Evolutionary conservation across 64 coral and sea anemone genomes (phyloP).

Genomic region (Pachyseris speciosa): DNA sequence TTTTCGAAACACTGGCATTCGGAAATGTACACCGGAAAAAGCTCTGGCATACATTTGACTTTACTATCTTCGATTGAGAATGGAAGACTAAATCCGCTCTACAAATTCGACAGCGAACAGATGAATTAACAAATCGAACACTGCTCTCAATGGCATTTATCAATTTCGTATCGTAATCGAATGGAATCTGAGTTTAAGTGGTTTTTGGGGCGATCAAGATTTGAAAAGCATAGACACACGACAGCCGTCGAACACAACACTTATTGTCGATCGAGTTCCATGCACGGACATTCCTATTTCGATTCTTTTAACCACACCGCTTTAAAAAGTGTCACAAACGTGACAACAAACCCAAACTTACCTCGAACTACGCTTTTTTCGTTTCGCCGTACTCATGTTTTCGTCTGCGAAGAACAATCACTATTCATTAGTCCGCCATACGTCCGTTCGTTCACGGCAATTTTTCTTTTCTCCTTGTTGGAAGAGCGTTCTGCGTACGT

Average conservation of each 20-base stretch:
- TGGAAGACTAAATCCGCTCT: constrained; percentile 13
- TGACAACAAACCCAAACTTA: constrained; percentile 1
- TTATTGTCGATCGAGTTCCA: constrained; percentile 13
- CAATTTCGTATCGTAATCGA: constrained; percentile 1
- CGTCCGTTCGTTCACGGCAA: not conserved
- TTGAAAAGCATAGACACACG: not conserved
- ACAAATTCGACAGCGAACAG: not conserved
- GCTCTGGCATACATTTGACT: not conserved
- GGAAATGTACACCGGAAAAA: constrained; percentile 37
- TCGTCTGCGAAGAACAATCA: constrained; percentile 14
- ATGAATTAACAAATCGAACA: constrained; percentile 34
- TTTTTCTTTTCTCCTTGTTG: not conserved
- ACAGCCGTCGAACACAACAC: not conserved
- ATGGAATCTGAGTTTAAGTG: constrained; percentile 17
- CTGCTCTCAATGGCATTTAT: not conserved
- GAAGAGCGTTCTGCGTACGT: not conserved
- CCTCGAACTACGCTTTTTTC: constrained; percentile 75
- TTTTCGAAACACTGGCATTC: constrained; percentile 3
- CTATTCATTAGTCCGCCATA: constrained; percentile 41
- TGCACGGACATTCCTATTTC: constrained; percentile 36
- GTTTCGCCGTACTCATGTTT: constrained; percentile 65
- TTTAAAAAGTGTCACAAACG: not conserved
- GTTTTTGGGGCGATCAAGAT: constrained; percentile 32
- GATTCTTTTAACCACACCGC: not conserved
- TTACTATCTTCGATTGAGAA: not conserved